These are phyloP conservation scores for Melanogrammus aeglefinus DNA, from an alignment of 2,797 vertebrate species.

Conservation along the genomic window DNA sequence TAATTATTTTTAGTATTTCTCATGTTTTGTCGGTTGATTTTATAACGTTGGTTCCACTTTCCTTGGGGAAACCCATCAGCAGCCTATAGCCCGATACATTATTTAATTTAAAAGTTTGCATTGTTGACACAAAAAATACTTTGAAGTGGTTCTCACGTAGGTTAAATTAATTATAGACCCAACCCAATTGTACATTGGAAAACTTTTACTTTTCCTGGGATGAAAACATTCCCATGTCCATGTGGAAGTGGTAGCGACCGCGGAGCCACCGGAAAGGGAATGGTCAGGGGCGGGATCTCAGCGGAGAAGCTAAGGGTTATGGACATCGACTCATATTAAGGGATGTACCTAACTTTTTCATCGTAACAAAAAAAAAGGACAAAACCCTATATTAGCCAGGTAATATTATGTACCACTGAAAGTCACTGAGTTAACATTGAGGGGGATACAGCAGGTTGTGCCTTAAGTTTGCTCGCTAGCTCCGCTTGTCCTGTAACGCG, in stretches of 20 bases:
- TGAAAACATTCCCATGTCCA: not conserved
- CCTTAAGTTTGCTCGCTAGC: not conserved
- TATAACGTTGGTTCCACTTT: not conserved
- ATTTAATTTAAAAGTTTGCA: not conserved
- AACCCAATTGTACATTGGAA: not conserved
- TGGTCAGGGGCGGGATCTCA: constrained; percentile 63
- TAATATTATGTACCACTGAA: constrained; percentile 27
- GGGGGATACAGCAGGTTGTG: not conserved
- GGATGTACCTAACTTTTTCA: constrained; percentile 14
- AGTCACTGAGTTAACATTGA: not conserved
- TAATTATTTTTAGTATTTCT: not conserved
- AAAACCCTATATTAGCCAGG: constrained; percentile 35
- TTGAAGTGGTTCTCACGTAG: not conserved
- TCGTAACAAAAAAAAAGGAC: constrained; percentile 19
- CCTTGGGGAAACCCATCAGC: too few relatives aligned
- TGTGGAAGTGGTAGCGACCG: not conserved
- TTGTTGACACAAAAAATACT: not conserved
- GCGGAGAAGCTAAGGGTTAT: constrained; percentile 51
- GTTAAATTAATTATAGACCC: not conserved
- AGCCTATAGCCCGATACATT: not conserved
- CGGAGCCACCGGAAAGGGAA: constrained; percentile 45
- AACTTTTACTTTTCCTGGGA: not conserved
- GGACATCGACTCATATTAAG: constrained; percentile 18
- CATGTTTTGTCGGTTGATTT: not conserved
- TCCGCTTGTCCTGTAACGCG: not conserved